These are phyloP conservation scores for Polydrusus cervinus DNA, from an alignment of 2,888 invertebrate species.

Conservation along the genomic window DNA sequence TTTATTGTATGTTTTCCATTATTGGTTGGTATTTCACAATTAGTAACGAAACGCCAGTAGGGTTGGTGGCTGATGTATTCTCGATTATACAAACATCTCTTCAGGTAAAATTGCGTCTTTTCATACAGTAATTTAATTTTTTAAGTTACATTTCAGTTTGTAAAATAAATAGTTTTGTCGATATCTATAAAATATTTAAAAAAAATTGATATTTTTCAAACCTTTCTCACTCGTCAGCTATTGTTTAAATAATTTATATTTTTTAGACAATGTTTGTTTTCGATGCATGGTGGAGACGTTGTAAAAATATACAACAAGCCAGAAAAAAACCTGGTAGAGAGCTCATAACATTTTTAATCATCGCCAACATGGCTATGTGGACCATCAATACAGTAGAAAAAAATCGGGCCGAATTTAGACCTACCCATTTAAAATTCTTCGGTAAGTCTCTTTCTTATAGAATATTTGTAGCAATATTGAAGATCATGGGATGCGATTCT, in stretches of 20 bases:
- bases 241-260: too few species aligned
- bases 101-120: conserved; percentile 72
- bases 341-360: conserved; percentile 92
- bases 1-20: conserved; percentile 94
- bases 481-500: too few species aligned
- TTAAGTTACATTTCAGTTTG: too few species aligned
- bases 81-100: conserved; percentile 91
- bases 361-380: conserved; percentile 95
- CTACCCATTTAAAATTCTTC: conserved; percentile 93
- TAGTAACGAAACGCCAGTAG: conserved; percentile 85
- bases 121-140: neutral
- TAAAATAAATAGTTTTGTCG: too few species aligned
- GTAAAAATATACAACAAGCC: conserved; percentile 86
- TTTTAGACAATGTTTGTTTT: conserved; percentile 82
- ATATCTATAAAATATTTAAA: too few species aligned
- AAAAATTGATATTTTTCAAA: too few species aligned
- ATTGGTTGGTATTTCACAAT: conserved; percentile 93
- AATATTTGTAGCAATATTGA: too few species aligned
- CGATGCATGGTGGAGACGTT: conserved; percentile 90
- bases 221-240: too few species aligned
- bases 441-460: conserved; percentile 71
- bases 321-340: conserved; percentile 93
- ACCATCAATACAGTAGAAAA: conserved; percentile 95
- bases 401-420: conserved; percentile 91
- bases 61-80: conserved; percentile 87